These are phyloP conservation scores for Dicrostonyx torquatus DNA, from an alignment of 2,797 vertebrate genomes.

Conservation along the genomic window DNA sequence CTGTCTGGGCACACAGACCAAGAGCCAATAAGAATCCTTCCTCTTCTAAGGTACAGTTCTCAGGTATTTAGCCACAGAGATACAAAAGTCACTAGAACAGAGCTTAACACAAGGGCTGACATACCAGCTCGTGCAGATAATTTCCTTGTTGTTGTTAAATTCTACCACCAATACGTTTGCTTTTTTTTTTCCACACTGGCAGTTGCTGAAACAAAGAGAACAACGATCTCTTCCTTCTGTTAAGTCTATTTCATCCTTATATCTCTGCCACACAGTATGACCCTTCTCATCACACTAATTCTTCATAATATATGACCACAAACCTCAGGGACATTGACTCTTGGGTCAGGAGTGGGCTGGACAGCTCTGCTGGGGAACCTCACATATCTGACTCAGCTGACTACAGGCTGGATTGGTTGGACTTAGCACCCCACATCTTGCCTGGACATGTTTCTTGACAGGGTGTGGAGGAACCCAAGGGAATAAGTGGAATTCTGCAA, in stretches of 20 bases:
- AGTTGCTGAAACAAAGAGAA: background rate
- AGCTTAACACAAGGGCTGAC: background rate
- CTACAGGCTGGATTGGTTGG: background rate
- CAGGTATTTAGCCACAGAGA: background rate
- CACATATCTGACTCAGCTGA: background rate
- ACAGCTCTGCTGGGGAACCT: background rate
- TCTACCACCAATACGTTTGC: background rate
- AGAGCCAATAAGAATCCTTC: background rate
- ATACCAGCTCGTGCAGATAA: no score
- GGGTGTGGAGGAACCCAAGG: background rate
- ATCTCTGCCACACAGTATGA: background rate
- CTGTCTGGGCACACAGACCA: background rate
- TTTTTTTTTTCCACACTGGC: background rate
- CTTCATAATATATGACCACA: background rate
- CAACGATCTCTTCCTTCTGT: background rate
- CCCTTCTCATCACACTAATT: background rate
- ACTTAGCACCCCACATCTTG: background rate
- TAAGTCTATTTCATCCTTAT: background rate
- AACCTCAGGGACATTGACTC: background rate
- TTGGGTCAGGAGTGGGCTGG: background rate
- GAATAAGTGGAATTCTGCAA: background rate
- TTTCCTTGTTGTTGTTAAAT: background rate
- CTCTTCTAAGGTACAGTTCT: background rate
- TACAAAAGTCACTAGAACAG: background rate
- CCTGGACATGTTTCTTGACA: background rate